Base-by-base conservation (phyloP, 1,140 invertebrate species). In the Zaprionus ornatus region DNA sequence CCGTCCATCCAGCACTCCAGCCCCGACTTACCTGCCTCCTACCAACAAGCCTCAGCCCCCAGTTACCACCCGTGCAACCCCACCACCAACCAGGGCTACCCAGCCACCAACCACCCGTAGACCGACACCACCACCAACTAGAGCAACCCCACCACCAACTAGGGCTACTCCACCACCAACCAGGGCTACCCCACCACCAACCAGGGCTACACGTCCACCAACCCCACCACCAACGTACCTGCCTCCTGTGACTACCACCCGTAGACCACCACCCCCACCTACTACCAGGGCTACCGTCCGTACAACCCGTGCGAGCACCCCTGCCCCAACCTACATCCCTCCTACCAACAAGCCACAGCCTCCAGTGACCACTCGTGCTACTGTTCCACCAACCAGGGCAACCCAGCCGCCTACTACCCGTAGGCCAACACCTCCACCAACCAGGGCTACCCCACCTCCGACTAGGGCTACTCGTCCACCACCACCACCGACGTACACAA, bases 1-100 rank as follows among this genome's bases (percentile, higher is more conserved):
- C 5, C 40, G 40, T 45, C n/a, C n/a, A 45, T 40, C 57, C 42
- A 56, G 76, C n/a, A 74, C 75, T 48, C 68, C 48, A 12, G 54
- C 75, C 19, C 72, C 73, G 2, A 73, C 75, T 10, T 74, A 81
- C n/a, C 57, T 72, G 73, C 80, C 80, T 40, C 74, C 72, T n/a
- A 66, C 69, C 12, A 61, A 52, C 32, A 67, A 61, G 40, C 64
- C 65, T 13, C 64, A 67, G 54, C 50, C 64, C 15, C 66, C 79
- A 12, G 77, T 69, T 3, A 81, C 62, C 4, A 63, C 60, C 4
- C 40, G 40, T n/a, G 40, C 40, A 3, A 45, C 40, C 2, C 2
- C 1, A 17, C 73, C 80, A 52, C 70, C 70, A 59, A 76, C 71
- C 32, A 37, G 54, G 23, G 37, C 63, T 35, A 56, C 50, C 52